phyloP scores from a whole-genome alignment of 2,797 vertebrate species.

The Sebastes minor region DNA sequence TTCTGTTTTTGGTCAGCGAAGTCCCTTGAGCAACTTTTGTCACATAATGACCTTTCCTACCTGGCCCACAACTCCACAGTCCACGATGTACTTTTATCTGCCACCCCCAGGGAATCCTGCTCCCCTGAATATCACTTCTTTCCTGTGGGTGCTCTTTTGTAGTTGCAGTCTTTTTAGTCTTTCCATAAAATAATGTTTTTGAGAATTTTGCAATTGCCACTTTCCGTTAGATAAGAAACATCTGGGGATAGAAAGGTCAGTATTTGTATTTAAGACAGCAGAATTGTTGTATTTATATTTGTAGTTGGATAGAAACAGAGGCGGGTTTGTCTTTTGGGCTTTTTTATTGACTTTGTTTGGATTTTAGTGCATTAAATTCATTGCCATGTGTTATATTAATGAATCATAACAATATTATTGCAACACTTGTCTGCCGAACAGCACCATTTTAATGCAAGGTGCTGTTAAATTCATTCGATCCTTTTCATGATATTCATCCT shows the following conservation, averaged over 20 bases:
- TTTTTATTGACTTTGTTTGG: background rate
- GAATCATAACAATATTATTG: background rate
- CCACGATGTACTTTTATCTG: slow-evolving; percentile 73
- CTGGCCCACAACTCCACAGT: slow-evolving; percentile 62
- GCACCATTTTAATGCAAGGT: background rate
- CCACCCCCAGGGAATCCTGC: slow-evolving; percentile 54
- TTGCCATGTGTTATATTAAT: background rate
- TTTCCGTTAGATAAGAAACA: slow-evolving; percentile 48
- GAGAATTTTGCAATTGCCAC: slow-evolving; percentile 48
- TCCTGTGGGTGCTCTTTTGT: slow-evolving; percentile 54
- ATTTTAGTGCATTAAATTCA: background rate
- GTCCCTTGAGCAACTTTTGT: slow-evolving; percentile 73
- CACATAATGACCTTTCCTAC: slow-evolving; percentile 77
- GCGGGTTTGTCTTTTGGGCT: background rate
- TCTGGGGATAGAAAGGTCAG: slow-evolving; percentile 53
- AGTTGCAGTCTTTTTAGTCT: slow-evolving; percentile 41
- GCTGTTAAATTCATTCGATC: background rate
- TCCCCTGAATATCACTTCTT: slow-evolving; percentile 69
- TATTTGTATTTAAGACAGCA: slow-evolving; percentile 24
- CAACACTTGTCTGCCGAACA: background rate
- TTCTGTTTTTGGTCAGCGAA: slow-evolving; percentile 71
- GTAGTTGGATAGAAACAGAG: background rate
- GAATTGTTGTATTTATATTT: slow-evolving; percentile 4
- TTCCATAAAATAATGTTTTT: slow-evolving; percentile 51
- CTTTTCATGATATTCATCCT: background rate